These are phyloP conservation scores for Polymixis lichenea DNA, from an alignment of 2,888 invertebrate genomes.

Conservation along the genomic window DNA sequence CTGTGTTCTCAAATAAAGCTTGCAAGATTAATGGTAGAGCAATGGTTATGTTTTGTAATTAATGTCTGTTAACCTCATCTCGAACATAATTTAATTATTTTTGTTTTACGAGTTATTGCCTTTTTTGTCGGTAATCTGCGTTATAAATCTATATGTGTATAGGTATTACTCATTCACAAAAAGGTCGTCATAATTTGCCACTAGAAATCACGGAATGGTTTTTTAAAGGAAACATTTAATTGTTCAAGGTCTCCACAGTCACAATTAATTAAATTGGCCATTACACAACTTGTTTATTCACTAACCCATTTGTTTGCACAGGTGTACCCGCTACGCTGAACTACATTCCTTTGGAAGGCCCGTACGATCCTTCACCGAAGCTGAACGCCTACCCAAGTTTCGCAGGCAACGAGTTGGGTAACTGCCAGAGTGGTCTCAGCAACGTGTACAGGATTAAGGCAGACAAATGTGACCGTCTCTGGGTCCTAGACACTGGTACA, in stretches of 20 bases:
- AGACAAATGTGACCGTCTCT: slow-evolving; percentile 94
- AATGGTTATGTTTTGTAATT: slow-evolving; percentile 29
- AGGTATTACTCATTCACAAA: neutral
- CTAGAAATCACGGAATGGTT: neutral
- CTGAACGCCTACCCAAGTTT: slow-evolving; percentile 95
- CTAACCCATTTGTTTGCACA: slow-evolving; percentile 70
- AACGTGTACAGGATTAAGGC: slow-evolving; percentile 95
- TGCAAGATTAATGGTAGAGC: slow-evolving; percentile 21
- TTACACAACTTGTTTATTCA: neutral
- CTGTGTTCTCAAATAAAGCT: slow-evolving; percentile 31
- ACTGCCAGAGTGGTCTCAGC: slow-evolving; percentile 93
- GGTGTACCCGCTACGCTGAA: slow-evolving; percentile 96
- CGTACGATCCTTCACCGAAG: slow-evolving; percentile 93
- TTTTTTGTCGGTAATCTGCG: slow-evolving; percentile 16
- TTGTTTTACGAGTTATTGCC: slow-evolving; percentile 13
- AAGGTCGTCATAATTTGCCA: neutral
- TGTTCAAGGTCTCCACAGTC: neutral
- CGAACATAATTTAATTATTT: slow-evolving; percentile 9
- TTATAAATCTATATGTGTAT: slow-evolving; percentile 2
- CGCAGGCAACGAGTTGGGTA: slow-evolving; percentile 93
- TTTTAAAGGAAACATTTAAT: neutral
- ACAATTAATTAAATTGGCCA: neutral
- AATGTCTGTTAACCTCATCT: slow-evolving; percentile 5
- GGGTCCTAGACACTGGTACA: slow-evolving; percentile 96
- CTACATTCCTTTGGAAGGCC: slow-evolving; percentile 93